Conservation (phyloP, 2,113 vertebrate genomes). For the Labeo catla region DNA sequence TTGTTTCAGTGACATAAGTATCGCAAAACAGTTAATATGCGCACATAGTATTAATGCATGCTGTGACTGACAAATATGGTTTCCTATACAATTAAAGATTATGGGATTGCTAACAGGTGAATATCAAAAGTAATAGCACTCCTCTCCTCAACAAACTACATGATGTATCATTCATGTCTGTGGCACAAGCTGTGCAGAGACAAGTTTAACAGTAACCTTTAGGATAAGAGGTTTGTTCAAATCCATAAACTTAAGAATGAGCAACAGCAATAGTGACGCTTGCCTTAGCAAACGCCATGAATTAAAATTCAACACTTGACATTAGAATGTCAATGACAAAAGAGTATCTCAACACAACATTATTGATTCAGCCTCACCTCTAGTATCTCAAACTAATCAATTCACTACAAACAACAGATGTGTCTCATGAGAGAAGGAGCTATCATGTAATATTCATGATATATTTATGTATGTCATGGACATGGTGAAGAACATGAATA, state of each 20-base stretch:
- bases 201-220: background rate
- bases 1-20: too few species aligned
- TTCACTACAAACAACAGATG: slow-evolving; percentile 16
- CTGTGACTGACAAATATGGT: too few species aligned
- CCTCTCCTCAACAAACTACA: too few species aligned
- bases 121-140: too few species aligned
- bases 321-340: slow-evolving; percentile 11
- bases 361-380: slow-evolving; percentile 14
- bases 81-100: too few species aligned
- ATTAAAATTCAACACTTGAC: background rate
- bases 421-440: background rate
- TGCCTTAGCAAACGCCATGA: background rate
- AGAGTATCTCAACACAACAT: slow-evolving; percentile 1
- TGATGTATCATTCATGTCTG: background rate
- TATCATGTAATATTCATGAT: slow-evolving; percentile 22
- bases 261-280: background rate
- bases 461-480: background rate
- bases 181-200: background rate
- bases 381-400: slow-evolving; percentile 1
- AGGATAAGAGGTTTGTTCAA: background rate
- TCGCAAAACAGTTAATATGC: too few species aligned
- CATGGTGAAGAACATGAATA: background rate
- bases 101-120: too few species aligned
- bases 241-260: background rate
- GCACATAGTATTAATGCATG: too few species aligned